A percentile compares a stretch with the other conserved stretches of the same genome.
Evolutionary conservation across 2,113 vertebrate genomes (phyloP).

Genomic region (Centrocercus urophasianus): DNA sequence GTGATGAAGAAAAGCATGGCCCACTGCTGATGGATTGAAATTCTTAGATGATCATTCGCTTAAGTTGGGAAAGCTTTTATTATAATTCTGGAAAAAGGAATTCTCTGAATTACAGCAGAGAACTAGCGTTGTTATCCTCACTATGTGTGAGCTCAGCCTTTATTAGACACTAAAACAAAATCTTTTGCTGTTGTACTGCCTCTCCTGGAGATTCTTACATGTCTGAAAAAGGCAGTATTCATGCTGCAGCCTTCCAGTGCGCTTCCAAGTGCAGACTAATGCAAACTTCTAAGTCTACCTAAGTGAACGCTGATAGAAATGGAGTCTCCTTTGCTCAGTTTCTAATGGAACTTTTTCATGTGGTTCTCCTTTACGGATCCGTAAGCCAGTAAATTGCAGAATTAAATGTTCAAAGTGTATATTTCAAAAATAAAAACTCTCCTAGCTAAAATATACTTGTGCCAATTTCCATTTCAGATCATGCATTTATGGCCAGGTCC

Average conservation of each 20-base stretch:
- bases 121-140: neutral
- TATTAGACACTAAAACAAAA: neutral
- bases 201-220: neutral
- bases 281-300: neutral
- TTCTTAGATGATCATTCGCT: neutral
- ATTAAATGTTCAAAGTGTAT: neutral
- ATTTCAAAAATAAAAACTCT: neutral
- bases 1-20: neutral
- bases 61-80: neutral
- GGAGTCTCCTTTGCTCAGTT: neutral
- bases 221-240: neutral
- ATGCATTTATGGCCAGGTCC: neutral
- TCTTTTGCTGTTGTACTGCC: neutral
- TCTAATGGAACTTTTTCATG: neutral
- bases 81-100: neutral
- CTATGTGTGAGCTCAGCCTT: neutral
- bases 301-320: neutral
- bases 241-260: neutral
- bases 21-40: neutral
- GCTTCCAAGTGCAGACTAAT: neutral
- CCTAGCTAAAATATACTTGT: neutral
- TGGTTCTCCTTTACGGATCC: neutral
- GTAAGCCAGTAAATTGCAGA: neutral
- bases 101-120: neutral
- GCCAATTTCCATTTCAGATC: neutral